Conservation (phyloP, 2,113 vertebrate genomes). For the Tyto alba region DNA sequence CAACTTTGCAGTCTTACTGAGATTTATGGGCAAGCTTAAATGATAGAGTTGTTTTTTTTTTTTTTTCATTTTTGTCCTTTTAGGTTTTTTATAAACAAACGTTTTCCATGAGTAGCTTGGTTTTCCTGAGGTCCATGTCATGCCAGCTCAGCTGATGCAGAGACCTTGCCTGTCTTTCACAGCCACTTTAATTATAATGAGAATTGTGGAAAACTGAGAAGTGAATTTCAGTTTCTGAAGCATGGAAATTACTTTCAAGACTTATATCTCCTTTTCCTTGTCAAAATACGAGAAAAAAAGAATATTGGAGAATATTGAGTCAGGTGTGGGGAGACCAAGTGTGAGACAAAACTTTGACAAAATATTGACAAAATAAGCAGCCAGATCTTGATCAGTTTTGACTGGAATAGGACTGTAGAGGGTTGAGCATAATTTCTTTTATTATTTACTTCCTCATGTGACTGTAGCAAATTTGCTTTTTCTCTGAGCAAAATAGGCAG, state of each 20-base stretch:
- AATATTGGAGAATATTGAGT: background rate
- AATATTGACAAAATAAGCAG: background rate
- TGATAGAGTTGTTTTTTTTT: background rate
- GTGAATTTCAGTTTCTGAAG: background rate
- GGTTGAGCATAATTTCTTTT: background rate
- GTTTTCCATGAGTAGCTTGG: constrained; percentile 27
- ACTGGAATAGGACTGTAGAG: background rate
- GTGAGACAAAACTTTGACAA: background rate
- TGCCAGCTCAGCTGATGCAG: background rate
- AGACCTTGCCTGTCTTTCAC: background rate
- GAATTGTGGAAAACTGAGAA: background rate
- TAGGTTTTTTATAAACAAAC: constrained; percentile 43
- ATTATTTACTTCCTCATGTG: background rate
- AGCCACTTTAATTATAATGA: background rate
- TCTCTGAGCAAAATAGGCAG: background rate
- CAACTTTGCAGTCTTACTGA: background rate
- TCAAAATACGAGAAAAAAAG: background rate
- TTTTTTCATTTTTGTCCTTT: constrained; percentile 4
- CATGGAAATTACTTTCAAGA: background rate
- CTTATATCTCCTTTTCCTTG: background rate
- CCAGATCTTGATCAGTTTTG: background rate
- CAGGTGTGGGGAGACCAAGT: background rate
- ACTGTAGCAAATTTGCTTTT: background rate
- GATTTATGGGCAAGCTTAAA: constrained; percentile 16
- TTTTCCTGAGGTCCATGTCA: background rate